Evolutionary conservation across 2,113 vertebrate genomes (phyloP).

Genomic region (Tichodroma muraria): DNA sequence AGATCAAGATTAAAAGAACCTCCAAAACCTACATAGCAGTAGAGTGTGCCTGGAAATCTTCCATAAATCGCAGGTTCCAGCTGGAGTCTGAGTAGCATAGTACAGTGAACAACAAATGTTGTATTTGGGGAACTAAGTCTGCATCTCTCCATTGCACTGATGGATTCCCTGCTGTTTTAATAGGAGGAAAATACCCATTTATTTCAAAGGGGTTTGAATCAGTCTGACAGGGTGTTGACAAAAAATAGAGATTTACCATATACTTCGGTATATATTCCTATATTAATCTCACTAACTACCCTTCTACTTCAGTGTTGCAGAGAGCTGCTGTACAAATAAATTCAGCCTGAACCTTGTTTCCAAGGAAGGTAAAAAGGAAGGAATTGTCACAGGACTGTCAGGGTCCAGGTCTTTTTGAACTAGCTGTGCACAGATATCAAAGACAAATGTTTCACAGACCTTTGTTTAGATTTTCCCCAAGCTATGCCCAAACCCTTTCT

Average conservation of each 20-base stretch:
- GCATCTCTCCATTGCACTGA: neutral
- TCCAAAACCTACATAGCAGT: neutral
- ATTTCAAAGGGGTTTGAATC: neutral
- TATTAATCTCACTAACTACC: neutral
- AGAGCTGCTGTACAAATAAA: neutral
- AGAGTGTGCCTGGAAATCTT: neutral
- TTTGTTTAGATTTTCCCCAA: neutral
- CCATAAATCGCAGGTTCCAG: neutral
- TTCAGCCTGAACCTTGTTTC: neutral
- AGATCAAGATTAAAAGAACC: neutral
- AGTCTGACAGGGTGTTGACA: neutral
- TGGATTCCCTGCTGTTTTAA: neutral
- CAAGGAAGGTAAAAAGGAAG: neutral
- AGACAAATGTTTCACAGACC: neutral
- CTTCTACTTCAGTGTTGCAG: neutral
- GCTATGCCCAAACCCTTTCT: neutral
- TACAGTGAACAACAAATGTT: neutral
- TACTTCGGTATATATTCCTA: neutral
- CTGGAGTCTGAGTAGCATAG: neutral
- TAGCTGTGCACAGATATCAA: neutral
- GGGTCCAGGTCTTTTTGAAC: neutral
- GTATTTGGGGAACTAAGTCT: neutral
- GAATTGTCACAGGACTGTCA: neutral
- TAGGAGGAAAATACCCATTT: neutral
- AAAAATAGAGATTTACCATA: neutral